Conservation (phyloP, 1,140 invertebrate genomes). For the Drosophila gunungcola region DNA sequence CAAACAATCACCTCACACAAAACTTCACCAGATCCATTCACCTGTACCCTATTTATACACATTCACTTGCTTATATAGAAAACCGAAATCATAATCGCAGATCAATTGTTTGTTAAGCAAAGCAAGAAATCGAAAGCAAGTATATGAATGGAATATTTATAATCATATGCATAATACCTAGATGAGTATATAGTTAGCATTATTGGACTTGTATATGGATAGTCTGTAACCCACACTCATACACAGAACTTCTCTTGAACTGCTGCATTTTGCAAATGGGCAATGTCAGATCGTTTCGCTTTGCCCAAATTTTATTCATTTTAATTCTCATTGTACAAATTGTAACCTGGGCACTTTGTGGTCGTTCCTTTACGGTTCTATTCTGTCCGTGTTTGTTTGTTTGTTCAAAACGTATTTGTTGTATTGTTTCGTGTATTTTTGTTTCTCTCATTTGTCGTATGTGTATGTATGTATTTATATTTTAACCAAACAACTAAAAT, state of each 20-base stretch:
- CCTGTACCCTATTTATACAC: conserved; percentile 40
- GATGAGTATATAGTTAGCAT: conserved; percentile 73
- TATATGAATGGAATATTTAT: conserved; percentile 60
- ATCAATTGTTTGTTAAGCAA: conserved; percentile 61
- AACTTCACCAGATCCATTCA: conserved; percentile 35
- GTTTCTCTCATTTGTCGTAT: conserved; percentile 19
- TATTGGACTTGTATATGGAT: conserved; percentile 72
- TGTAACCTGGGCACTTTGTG: conserved; percentile 52
- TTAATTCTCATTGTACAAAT: conserved; percentile 52
- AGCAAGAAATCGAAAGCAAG: conserved; percentile 37
- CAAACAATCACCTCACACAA: conserved; percentile 40
- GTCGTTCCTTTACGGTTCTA: conserved; percentile 17
- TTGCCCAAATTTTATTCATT: conserved; percentile 40
- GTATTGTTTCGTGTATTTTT: conserved; percentile 32
- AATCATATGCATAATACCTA: conserved; percentile 54
- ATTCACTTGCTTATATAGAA: conserved; percentile 41
- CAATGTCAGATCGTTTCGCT: conserved; percentile 39
- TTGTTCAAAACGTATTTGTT: conserved; percentile 27
- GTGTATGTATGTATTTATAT: conserved; percentile 40
- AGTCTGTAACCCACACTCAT: conserved; percentile 45
- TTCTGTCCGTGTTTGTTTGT: conserved; percentile 27
- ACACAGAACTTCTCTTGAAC: conserved; percentile 26
- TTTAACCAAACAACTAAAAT: conserved; percentile 47
- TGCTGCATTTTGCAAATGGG: conserved; percentile 29
- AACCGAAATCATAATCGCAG: conserved; percentile 41